A percentile compares a stretch with the other conserved stretches of the same genome.
phyloP scores from a whole-genome alignment of 2,888 invertebrate genomes.

The Lissonota sp. region DNA sequence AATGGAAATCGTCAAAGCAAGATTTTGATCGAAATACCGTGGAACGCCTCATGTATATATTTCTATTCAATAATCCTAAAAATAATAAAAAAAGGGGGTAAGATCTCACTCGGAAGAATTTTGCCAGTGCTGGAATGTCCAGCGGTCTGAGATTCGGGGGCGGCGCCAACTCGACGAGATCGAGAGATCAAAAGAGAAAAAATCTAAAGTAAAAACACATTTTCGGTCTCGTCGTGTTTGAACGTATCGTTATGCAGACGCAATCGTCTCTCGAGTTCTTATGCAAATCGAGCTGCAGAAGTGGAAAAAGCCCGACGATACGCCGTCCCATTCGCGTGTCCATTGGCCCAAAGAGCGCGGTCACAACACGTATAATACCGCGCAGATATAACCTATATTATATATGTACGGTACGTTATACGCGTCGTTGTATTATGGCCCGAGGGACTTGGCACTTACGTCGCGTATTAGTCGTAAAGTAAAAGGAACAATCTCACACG shows the following conservation, averaged over 20 bases:
- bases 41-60: too few species aligned
- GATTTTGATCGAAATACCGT: too few species aligned
- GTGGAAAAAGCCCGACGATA: constrained; percentile 48
- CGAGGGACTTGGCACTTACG: constrained; percentile 58
- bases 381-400: background rate
- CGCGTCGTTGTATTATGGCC: constrained; percentile 26
- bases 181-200: constrained; percentile 18
- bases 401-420: constrained; percentile 23
- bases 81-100: constrained; percentile 1
- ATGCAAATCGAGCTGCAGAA: constrained; percentile 69
- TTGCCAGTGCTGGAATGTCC: constrained; percentile 56
- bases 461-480: constrained; percentile 65
- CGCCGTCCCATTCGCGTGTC: constrained; percentile 67
- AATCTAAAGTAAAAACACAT: constrained; percentile 40
- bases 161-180: constrained; percentile 53
- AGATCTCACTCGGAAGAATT: constrained; percentile 36
- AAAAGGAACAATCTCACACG: constrained; percentile 59
- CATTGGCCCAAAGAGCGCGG: constrained; percentile 68
- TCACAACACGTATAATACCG: constrained; percentile 25
- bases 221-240: constrained; percentile 28
- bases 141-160: constrained; percentile 40
- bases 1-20: too few species aligned
- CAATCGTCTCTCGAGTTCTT: constrained; percentile 70
- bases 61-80: too few species aligned
- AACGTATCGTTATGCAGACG: constrained; percentile 67